These are phyloP conservation scores for Trididemnum miniatum DNA, from an alignment of 23 tunicate species.

Conservation along the genomic window DNA sequence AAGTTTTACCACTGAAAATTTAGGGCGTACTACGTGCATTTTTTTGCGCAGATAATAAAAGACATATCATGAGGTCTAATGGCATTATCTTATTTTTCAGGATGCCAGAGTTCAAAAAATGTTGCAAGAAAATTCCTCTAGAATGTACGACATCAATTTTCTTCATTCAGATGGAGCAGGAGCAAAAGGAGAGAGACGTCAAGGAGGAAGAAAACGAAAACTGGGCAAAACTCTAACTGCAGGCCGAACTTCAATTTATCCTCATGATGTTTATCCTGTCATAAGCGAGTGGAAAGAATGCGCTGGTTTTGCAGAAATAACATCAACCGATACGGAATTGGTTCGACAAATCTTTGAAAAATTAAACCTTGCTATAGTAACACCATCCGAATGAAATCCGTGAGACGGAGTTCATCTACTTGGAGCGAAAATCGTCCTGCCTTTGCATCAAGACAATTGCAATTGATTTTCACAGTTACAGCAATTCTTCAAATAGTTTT, in stretches of 20 bases:
- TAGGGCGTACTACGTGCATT: too few species aligned
- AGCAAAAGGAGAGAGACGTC: neutral
- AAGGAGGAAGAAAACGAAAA: conserved; percentile 4
- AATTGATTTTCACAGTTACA: too few species aligned
- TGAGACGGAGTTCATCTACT: neutral
- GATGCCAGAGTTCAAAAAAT: conserved; percentile 29
- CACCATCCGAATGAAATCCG: neutral
- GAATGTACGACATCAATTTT: conserved; percentile 46
- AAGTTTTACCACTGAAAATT: too few species aligned
- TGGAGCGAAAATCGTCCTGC: too few species aligned
- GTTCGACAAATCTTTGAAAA: conserved; percentile 65
- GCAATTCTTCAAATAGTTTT: too few species aligned
- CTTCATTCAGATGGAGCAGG: neutral
- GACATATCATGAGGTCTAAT: too few species aligned
- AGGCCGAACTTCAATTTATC: conserved; percentile 24
- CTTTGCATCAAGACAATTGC: too few species aligned
- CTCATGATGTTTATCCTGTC: conserved; percentile 63
- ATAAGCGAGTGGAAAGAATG: conserved; percentile 79
- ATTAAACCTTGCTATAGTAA: conserved; percentile 50
- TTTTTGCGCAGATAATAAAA: too few species aligned
- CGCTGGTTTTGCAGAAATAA: conserved; percentile 78
- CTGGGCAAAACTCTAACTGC: conserved; percentile 21
- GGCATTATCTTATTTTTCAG: conserved; percentile 5
- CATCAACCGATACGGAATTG: conserved; percentile 42
- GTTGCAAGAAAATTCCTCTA: conserved; percentile 40